Percentiles rank a stretch among this genome's conserved stretches.
These are phyloP conservation scores for Batillaria attramentaria DNA, from an alignment of 1,140 invertebrate genomes.

Conservation along the genomic window DNA sequence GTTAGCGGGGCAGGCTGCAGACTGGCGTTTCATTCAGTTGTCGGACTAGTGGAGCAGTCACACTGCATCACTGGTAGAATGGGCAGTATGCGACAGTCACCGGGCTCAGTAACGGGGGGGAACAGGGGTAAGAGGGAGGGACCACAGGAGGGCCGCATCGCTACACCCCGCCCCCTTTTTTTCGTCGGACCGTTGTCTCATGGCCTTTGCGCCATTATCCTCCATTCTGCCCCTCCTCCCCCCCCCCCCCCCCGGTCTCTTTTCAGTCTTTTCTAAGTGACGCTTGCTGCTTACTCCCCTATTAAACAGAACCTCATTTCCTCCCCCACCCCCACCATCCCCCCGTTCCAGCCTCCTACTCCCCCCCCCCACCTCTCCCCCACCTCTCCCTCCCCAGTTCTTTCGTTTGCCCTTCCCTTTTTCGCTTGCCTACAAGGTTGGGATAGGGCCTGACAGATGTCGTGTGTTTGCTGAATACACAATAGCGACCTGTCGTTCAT, in stretches of 20 bases:
- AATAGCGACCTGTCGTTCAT: conserved; percentile 28
- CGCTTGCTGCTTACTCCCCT: too few species aligned
- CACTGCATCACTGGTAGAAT: too few species aligned
- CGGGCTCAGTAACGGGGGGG: too few species aligned
- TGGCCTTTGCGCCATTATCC: neutral
- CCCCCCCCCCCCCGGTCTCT: neutral
- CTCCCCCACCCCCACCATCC: neutral
- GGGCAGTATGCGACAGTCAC: too few species aligned
- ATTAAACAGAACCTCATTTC: too few species aligned
- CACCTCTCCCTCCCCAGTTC: neutral
- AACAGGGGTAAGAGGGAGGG: too few species aligned
- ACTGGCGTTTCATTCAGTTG: too few species aligned
- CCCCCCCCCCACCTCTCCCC: neutral
- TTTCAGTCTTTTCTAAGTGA: too few species aligned
- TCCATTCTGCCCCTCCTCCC: neutral
- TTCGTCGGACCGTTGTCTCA: neutral
- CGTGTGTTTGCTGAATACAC: conserved; percentile 33
- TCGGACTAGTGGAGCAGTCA: too few species aligned
- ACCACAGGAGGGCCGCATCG: too few species aligned
- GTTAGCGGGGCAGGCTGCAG: too few species aligned
- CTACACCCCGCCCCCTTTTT: neutral
- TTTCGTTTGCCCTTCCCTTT: conserved; percentile 20
- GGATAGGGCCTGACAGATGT: conserved; percentile 29
- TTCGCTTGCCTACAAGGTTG: conserved; percentile 24
- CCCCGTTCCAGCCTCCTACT: neutral